These are phyloP conservation scores for Cyprinodon tularosa DNA, from an alignment of 2,113 vertebrate genomes.

Conservation along the genomic window DNA sequence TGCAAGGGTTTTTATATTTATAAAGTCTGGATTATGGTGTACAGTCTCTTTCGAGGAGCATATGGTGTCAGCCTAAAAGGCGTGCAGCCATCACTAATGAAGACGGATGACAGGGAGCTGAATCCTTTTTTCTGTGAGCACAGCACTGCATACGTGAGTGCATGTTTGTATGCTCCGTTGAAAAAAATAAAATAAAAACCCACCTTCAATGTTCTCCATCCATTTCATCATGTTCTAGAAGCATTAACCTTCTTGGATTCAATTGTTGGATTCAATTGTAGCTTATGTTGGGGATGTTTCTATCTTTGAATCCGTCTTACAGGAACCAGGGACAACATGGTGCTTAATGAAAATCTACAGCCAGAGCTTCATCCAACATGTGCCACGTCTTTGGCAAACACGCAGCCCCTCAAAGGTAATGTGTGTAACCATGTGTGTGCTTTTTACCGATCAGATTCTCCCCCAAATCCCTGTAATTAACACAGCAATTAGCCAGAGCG, in stretches of 20 bases:
- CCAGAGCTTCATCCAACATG: constrained; percentile 69
- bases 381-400: constrained; percentile 65
- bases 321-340: constrained; percentile 87
- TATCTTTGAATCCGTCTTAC: constrained; percentile 24
- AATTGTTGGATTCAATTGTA: constrained; percentile 13
- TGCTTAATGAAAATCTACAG: constrained; percentile 77
- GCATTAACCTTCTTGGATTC: neutral
- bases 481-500: constrained; percentile 65
- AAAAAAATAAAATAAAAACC: neutral
- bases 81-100: constrained; percentile 82
- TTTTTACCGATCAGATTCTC: constrained; percentile 55
- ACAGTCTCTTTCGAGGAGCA: constrained; percentile 69
- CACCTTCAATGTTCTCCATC: constrained; percentile 35
- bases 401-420: constrained; percentile 70
- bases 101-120: constrained; percentile 77
- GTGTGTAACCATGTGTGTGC: constrained; percentile 61
- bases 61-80: constrained; percentile 78
- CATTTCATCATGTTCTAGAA: constrained; percentile 13
- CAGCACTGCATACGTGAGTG: constrained; percentile 47
- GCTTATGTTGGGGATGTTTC: neutral
- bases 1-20: constrained; percentile 39
- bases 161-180: constrained; percentile 36
- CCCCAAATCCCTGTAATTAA: constrained; percentile 44
- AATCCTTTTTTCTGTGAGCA: constrained; percentile 66
- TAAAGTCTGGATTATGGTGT: constrained; percentile 60